These are phyloP conservation scores for Bhutanitis thaidina DNA, from an alignment of 2,888 invertebrate genomes.

Conservation along the genomic window DNA sequence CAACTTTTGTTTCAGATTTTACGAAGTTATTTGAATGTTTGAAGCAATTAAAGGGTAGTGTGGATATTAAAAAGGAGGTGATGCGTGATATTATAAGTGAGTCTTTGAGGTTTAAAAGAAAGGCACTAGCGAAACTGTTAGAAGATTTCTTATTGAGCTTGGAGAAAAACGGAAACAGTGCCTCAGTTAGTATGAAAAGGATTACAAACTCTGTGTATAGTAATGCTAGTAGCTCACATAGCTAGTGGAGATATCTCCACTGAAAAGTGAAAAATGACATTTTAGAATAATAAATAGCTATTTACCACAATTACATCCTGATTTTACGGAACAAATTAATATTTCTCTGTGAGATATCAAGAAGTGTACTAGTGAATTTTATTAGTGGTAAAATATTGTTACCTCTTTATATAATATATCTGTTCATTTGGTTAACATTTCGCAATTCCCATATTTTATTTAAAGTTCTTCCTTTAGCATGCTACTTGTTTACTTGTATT, in stretches of 20 bases:
- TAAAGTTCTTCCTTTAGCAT: neutral
- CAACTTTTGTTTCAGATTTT: conserved; percentile 83
- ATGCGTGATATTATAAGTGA: conserved; percentile 87
- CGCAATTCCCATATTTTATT: conserved; percentile 3
- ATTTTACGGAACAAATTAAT: conserved; percentile 18
- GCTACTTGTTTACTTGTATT: neutral
- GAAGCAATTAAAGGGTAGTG: conserved; percentile 84
- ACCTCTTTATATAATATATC: conserved; percentile 6
- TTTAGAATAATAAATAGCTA: conserved; percentile 28
- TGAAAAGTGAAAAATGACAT: conserved; percentile 32
- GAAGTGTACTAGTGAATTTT: conserved; percentile 19
- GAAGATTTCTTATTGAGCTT: conserved; percentile 82
- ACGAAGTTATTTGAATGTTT: conserved; percentile 84
- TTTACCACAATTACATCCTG: conserved; percentile 25
- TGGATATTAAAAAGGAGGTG: conserved; percentile 84
- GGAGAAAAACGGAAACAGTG: conserved; percentile 74
- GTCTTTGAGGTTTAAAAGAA: conserved; percentile 88
- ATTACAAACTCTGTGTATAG: conserved; percentile 55
- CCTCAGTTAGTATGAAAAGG: conserved; percentile 56
- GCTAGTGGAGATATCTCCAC: conserved; percentile 53
- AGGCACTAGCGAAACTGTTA: conserved; percentile 83
- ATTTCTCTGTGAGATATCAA: conserved; percentile 11
- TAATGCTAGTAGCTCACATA: conserved; percentile 52
- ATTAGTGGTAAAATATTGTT: conserved; percentile 13
- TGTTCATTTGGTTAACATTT: conserved; percentile 9